A percentile compares a stretch with the other conserved stretches of the same genome.
Conservation (phyloP, 2,797 vertebrate genomes). For the Amniataba percoides region DNA sequence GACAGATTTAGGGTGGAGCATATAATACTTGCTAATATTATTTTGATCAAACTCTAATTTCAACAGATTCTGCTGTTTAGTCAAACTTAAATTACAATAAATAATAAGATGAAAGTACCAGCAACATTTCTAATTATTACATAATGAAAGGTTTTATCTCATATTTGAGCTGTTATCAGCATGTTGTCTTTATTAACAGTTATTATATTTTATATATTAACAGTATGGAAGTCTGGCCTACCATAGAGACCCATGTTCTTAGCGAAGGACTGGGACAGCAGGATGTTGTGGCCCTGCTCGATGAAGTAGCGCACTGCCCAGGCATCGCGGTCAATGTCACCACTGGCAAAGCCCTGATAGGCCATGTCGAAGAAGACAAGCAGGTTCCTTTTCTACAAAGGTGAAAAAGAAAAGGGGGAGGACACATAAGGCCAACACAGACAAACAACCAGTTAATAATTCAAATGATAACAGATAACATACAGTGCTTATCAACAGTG, state of each 20-base stretch:
- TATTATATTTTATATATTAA: too few species aligned
- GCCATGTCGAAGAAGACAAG: slow-evolving; percentile 99
- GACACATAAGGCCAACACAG: background rate
- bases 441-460: slow-evolving; percentile 20
- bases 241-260: slow-evolving; percentile 99
- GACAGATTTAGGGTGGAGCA: background rate
- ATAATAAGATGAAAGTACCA: background rate
- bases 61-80: background rate
- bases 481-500: slow-evolving; percentile 1
- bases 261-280: slow-evolving; percentile 95
- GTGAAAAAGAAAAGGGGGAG: slow-evolving; percentile 19
- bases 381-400: slow-evolving; percentile 92
- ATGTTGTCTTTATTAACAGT: background rate
- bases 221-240: slow-evolving; percentile 77
- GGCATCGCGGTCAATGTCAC: slow-evolving; percentile 94
- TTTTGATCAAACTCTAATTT: background rate
- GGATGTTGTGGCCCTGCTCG: slow-evolving; percentile 92
- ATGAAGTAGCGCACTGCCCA: slow-evolving; percentile 98
- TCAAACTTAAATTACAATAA: background rate
- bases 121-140: background rate
- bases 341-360: slow-evolving; percentile 98
- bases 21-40: background rate
- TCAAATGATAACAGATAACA: slow-evolving; percentile 16
- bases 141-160: background rate
- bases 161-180: background rate